Percentiles rank a stretch among this genome's conserved stretches.
These are phyloP conservation scores for Tangara arthus DNA, from an alignment of 2,797 vertebrate genomes.

Conservation along the genomic window DNA sequence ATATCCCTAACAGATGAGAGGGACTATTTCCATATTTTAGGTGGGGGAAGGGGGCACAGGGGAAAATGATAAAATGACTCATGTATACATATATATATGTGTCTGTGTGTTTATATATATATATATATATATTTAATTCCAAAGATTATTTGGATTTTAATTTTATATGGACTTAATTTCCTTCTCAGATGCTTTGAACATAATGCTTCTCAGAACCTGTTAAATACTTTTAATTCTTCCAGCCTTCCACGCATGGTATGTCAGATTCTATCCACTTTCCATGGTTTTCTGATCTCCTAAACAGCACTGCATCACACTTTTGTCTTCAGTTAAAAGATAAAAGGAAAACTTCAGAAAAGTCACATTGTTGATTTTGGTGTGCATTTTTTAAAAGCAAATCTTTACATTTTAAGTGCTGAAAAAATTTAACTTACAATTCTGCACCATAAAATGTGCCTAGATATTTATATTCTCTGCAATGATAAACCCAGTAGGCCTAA, in stretches of 20 bases:
- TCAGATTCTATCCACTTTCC: conserved; percentile 8
- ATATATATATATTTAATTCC: neutral
- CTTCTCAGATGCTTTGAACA: neutral
- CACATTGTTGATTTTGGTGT: neutral
- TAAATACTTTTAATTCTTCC: neutral
- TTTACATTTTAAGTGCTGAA: neutral
- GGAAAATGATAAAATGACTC: fast-evolving
- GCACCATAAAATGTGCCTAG: neutral
- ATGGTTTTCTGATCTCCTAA: conserved; percentile 37
- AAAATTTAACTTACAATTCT: neutral
- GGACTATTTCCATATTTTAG: neutral
- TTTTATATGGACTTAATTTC: neutral
- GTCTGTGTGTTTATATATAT: neutral
- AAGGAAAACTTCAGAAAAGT: conserved; percentile 15
- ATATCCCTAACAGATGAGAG: neutral
- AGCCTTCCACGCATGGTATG: neutral
- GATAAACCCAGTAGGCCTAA: neutral
- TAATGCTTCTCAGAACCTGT: neutral
- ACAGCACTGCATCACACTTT: neutral
- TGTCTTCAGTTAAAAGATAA: neutral
- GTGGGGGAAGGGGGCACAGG: fast-evolving
- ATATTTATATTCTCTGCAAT: neutral
- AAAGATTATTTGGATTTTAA: neutral
- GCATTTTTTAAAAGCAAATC: neutral
- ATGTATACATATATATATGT: neutral